Evolutionary conservation across 2,113 vertebrate species (phyloP).

Genomic region (Galbula dea): DNA sequence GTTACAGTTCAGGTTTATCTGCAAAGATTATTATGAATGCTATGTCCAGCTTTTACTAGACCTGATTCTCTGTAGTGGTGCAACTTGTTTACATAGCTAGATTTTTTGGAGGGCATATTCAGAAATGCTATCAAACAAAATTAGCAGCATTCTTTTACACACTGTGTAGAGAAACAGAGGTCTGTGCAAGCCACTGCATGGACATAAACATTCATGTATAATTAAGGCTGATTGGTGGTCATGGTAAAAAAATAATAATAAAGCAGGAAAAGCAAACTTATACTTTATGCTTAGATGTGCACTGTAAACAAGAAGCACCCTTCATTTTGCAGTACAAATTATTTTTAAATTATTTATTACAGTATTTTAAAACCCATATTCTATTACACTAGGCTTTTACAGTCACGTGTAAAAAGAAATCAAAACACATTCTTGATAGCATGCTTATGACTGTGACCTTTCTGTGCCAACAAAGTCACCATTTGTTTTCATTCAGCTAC

Average conservation of each 20-base stretch:
- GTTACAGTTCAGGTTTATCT: slow-evolving; percentile 22
- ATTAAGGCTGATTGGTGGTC: background rate
- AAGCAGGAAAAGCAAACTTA: background rate
- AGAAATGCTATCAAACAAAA: background rate
- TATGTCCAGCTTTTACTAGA: background rate
- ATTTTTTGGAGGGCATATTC: background rate
- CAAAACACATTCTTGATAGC: background rate
- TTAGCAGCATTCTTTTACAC: background rate
- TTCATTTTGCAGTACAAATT: background rate
- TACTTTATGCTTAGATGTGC: background rate
- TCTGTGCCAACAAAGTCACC: background rate
- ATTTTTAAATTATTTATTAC: background rate
- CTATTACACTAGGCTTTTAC: background rate
- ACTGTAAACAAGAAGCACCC: background rate
- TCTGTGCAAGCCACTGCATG: background rate
- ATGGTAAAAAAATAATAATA: background rate
- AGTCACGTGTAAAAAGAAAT: background rate
- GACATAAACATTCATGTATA: background rate
- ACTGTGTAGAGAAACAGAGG: background rate
- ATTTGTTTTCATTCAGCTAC: background rate
- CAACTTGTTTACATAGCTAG: background rate
- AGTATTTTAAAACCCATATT: background rate
- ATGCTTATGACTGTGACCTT: background rate
- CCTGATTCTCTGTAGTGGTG: background rate
- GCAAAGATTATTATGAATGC: background rate